A percentile compares a stretch with the other conserved stretches of the same genome.
These are phyloP conservation scores for Amazona ochrocephala DNA, from an alignment of 2,797 vertebrate genomes.

Conservation along the genomic window DNA sequence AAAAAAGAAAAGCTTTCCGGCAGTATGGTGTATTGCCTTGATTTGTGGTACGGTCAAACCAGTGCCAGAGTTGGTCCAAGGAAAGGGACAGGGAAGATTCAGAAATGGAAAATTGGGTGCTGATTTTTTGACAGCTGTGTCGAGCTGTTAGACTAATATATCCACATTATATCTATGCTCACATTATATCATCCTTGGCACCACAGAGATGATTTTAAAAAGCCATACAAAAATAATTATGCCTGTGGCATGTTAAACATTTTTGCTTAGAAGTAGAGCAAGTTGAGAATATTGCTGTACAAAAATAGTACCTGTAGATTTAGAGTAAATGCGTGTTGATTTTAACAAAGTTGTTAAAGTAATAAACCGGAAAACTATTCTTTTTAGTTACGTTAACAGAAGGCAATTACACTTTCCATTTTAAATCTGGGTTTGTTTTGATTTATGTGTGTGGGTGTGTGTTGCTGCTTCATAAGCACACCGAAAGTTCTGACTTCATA, in stretches of 20 bases:
- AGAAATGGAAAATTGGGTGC: background rate
- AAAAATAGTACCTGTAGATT: background rate
- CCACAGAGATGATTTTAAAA: background rate
- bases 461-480: background rate
- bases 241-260: background rate
- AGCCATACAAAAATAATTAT: background rate
- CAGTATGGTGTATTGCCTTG: rapidly evolving
- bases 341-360: background rate
- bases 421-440: background rate
- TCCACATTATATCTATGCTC: background rate
- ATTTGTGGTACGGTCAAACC: background rate
- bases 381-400: background rate
- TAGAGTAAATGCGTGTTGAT: background rate
- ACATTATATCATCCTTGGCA: background rate
- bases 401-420: background rate
- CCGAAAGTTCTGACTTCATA: background rate
- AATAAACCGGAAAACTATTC: background rate
- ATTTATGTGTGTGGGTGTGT: background rate
- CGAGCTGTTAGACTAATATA: background rate
- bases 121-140: background rate
- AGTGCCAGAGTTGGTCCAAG: background rate
- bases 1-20: background rate
- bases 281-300: background rate
- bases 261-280: background rate
- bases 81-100: background rate